These are phyloP conservation scores for Chymomyza caudatula DNA, from an alignment of 2,888 invertebrate species.

Conservation along the genomic window DNA sequence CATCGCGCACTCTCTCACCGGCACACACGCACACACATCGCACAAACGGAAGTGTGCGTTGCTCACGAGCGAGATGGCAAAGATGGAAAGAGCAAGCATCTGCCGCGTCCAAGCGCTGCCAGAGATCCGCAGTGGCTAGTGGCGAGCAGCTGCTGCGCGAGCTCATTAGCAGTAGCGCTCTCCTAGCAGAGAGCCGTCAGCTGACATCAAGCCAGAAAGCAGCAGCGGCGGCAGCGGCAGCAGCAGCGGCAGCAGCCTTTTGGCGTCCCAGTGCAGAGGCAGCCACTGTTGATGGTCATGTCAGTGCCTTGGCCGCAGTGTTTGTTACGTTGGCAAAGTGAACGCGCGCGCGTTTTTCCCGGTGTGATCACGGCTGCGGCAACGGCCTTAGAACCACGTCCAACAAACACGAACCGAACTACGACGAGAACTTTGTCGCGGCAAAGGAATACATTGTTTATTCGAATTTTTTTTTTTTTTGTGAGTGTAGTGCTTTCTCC, in stretches of 20 bases:
- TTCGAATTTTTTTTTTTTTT: background rate
- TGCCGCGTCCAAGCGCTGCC: background rate
- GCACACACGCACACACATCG: slow-evolving; percentile 12
- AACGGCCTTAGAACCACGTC: background rate
- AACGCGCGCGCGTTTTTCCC: slow-evolving; percentile 62
- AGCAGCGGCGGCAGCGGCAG: background rate
- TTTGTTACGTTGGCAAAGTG: slow-evolving; percentile 74
- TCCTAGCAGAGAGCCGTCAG: background rate
- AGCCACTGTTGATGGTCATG: background rate
- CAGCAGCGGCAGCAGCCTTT: background rate
- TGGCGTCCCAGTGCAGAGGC: background rate
- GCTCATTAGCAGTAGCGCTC: background rate
- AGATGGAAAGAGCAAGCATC: background rate
- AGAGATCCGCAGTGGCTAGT: background rate
- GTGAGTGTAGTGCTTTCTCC: background rate
- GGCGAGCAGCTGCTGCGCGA: background rate
- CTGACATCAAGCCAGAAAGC: background rate
- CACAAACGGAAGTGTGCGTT: slow-evolving; percentile 45
- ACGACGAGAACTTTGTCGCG: background rate
- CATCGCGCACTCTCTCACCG: slow-evolving; percentile 10
- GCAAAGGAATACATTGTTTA: background rate
- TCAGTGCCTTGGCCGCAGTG: slow-evolving; percentile 58
- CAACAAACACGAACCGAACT: background rate
- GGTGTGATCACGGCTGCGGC: slow-evolving; percentile 38
- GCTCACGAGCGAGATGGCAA: slow-evolving; percentile 6